These are phyloP conservation scores for Ciconia nigra DNA, from an alignment of 2,797 vertebrate species.

Conservation along the genomic window DNA sequence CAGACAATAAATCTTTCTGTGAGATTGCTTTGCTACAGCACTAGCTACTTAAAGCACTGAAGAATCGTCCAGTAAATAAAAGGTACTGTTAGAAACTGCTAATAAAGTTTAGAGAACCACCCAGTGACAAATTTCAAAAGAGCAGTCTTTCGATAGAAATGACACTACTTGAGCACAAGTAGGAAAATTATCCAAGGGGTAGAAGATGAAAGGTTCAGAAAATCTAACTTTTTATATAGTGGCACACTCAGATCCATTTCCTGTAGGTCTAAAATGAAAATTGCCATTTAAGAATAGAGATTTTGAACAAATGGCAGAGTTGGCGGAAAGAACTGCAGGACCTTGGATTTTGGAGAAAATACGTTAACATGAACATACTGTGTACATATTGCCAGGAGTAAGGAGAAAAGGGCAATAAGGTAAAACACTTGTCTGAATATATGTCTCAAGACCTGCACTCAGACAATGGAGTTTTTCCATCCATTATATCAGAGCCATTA, in stretches of 20 bases:
- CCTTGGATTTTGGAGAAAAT: constrained; percentile 22
- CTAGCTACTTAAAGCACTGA: not conserved
- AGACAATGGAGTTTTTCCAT: constrained; percentile 3
- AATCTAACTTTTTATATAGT: not conserved
- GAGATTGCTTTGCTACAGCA: constrained; percentile 1
- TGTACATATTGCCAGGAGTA: not conserved
- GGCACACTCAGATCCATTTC: not conserved
- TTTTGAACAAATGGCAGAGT: constrained; percentile 2
- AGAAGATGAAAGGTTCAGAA: constrained; percentile 34
- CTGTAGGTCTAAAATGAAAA: constrained; percentile 30
- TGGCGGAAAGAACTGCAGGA: not conserved
- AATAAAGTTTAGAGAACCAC: constrained; percentile 48
- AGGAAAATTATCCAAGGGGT: constrained; percentile 19
- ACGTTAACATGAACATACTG: not conserved
- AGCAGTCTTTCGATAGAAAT: not conserved
- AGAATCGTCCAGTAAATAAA: constrained; percentile 48
- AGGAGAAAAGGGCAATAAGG: not conserved
- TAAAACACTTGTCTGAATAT: constrained; percentile 41
- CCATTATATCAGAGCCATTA: constrained; percentile 16
- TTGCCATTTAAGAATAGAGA: constrained; percentile 19
- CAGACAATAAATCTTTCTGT: constrained; percentile 14
- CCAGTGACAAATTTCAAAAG: not conserved
- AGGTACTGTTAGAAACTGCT: constrained; percentile 9
- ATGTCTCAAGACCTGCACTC: not conserved
- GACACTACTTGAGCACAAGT: not conserved